Evolutionary conservation across 2,797 vertebrate species (phyloP), one percentile per base, ranked within the genome.

Genomic region (Denticeps clupeoides): DNA sequence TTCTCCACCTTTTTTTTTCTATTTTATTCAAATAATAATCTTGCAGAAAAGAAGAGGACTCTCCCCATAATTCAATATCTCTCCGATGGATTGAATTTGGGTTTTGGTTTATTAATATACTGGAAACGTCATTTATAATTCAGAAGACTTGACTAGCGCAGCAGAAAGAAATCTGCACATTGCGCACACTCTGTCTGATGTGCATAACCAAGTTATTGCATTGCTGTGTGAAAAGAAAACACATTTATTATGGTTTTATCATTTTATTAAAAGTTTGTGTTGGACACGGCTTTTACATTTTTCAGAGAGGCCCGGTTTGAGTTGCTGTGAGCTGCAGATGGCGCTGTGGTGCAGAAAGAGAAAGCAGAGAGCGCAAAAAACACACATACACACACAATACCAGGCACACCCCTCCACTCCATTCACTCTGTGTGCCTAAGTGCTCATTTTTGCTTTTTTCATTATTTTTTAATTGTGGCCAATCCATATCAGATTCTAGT

Each of bases 321-420:
- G 1, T 8, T 48, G 15, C 6, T 25, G 2, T 16, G n/a, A 8
- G 31, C 80, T 75, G 47, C 54, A 72, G 76, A 52, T 71, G 77
- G 62, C 74, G 65, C 62, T 79, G 7, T 68, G 52, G 9, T 5
- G 68, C 54, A 66, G 49, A 49, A 22, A 26, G 42, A 45, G 47
- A 47, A n/a, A n/a, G n/a, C 12, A 35, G 31, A 44, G 46, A 44
- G 1, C 9, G n/a, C n/a, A n/a, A n/a, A n/a, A n/a, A n/a, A n/a
- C n/a, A n/a, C n/a, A n/a, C n/a, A n/a, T n/a, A n/a, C n/a, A n/a
- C n/a, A n/a, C n/a, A n/a, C n/a, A n/a, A n/a, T n/a, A n/a, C n/a
- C n/a, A n/a, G n/a, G n/a, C n/a, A n/a, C n/a, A n/a, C n/a, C n/a
- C n/a, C n/a, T n/a, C n/a, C n/a, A n/a, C n/a, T n/a, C n/a, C n/a